Evolutionary conservation across 1,140 invertebrate genomes (phyloP).

Genomic region (Hylaeus anthracinus): DNA sequence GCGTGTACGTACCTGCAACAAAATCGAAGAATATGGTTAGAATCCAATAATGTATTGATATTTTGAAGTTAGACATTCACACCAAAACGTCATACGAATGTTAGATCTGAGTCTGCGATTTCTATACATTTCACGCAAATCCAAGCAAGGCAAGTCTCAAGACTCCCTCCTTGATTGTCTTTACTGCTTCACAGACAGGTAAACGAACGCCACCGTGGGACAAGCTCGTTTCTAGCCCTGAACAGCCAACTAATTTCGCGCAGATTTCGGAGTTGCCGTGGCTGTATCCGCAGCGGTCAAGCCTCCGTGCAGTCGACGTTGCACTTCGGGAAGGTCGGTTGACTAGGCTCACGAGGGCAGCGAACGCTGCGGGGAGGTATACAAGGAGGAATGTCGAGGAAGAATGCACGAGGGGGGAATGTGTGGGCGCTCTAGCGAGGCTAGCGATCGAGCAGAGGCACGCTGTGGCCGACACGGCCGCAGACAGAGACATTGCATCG

Average conservation of each 20-base stretch:
- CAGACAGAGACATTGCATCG: constrained; percentile 75
- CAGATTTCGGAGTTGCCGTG: background rate
- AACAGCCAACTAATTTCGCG: background rate
- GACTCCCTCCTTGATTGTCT: no score
- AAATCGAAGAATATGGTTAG: no score
- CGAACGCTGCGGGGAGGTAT: constrained; percentile 38
- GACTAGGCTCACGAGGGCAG: constrained; percentile 2
- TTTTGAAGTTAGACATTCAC: no score
- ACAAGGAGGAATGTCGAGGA: constrained; percentile 60
- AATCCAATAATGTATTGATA: no score
- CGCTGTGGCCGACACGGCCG: constrained; percentile 43
- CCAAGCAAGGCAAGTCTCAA: no score
- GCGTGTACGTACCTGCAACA: no score
- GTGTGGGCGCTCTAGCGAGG: constrained; percentile 61
- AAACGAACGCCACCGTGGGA: no score
- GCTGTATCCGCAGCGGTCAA: constrained; percentile 7
- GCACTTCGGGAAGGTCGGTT: constrained; percentile 37
- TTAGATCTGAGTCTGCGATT: no score
- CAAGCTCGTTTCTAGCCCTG: background rate
- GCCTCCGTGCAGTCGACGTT: constrained; percentile 11
- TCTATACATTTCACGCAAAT: no score
- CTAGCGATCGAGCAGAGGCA: constrained; percentile 34
- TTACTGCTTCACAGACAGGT: no score
- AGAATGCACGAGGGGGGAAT: constrained; percentile 52
- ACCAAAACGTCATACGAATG: no score